These are phyloP conservation scores for Cryptus viduatorius DNA, from an alignment of 2,888 invertebrate genomes.

Conservation along the genomic window DNA sequence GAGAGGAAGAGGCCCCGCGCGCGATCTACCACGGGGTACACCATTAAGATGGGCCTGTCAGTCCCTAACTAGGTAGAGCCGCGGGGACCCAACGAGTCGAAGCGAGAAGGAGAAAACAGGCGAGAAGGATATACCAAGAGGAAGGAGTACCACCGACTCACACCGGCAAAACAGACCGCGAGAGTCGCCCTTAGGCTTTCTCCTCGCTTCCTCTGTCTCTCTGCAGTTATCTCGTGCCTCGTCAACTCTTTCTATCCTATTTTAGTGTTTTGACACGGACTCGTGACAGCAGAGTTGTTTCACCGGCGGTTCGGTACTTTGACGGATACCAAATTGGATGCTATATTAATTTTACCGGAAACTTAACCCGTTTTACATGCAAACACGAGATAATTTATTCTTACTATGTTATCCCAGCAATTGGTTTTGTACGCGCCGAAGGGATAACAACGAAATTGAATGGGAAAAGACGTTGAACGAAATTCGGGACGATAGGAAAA, in stretches of 20 bases:
- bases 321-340: conserved; percentile 67
- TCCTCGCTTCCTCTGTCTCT: conserved; percentile 31
- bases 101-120: conserved; percentile 45
- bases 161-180: conserved; percentile 51
- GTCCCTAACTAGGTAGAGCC: conserved; percentile 82
- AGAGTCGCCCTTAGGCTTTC: conserved; percentile 49
- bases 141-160: conserved; percentile 48
- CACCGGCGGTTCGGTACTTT: conserved; percentile 49
- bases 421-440: conserved; percentile 2
- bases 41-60: conserved; percentile 83
- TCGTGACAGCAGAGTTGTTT: conserved; percentile 73
- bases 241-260: conserved; percentile 69
- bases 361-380: conserved; percentile 20
- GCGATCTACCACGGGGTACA: conserved; percentile 71
- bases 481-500: conserved; percentile 12
- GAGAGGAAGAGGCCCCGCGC: conserved; percentile 75
- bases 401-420: not conserved
- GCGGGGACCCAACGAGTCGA: conserved; percentile 47
- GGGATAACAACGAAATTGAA: not conserved
- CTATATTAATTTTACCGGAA: conserved; percentile 65
- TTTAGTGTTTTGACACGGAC: conserved; percentile 83
- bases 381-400: conserved; percentile 17
- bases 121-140: conserved; percentile 30
- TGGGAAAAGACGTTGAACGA: not conserved
- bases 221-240: conserved; percentile 24